Percentiles rank a stretch among this genome's conserved stretches.
These are phyloP conservation scores for Lordiphosa clarofinis DNA, from an alignment of 1,140 invertebrate species.

Conservation along the genomic window DNA sequence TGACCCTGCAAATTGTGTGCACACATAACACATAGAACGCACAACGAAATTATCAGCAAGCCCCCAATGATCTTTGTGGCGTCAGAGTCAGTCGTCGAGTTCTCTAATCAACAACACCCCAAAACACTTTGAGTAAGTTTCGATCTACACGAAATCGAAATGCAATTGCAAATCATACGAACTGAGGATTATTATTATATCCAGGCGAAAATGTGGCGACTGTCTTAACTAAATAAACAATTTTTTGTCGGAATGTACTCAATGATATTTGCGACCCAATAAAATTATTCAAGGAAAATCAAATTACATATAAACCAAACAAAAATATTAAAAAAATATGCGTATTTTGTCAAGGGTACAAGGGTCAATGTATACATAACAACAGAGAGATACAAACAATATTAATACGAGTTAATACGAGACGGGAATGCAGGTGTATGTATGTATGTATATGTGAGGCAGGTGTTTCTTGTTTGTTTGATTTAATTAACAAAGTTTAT, in stretches of 20 bases:
- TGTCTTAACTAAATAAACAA: conserved; percentile 42
- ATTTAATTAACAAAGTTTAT: too few species aligned
- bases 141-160: conserved; percentile 24
- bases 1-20: conserved; percentile 8
- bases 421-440: too few species aligned
- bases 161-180: conserved; percentile 48
- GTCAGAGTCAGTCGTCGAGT: conserved; percentile 41
- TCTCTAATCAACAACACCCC: conserved; percentile 56
- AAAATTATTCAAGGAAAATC: conserved; percentile 65
- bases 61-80: conserved; percentile 50
- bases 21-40: conserved; percentile 40
- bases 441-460: too few species aligned
- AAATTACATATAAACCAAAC: conserved; percentile 6
- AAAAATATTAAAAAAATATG: conserved; percentile 3
- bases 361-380: background rate
- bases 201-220: conserved; percentile 36
- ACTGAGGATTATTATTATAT: conserved; percentile 46
- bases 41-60: conserved; percentile 50
- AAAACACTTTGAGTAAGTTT: conserved; percentile 12
- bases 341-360: background rate
- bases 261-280: conserved; percentile 73
- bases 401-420: too few species aligned
- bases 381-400: conserved; percentile 2
- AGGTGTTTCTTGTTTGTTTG: too few species aligned
- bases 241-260: conserved; percentile 69